Evolutionary conservation across 2,888 invertebrate species (phyloP).

Genomic region (Synanthedon tipuliformis): DNA sequence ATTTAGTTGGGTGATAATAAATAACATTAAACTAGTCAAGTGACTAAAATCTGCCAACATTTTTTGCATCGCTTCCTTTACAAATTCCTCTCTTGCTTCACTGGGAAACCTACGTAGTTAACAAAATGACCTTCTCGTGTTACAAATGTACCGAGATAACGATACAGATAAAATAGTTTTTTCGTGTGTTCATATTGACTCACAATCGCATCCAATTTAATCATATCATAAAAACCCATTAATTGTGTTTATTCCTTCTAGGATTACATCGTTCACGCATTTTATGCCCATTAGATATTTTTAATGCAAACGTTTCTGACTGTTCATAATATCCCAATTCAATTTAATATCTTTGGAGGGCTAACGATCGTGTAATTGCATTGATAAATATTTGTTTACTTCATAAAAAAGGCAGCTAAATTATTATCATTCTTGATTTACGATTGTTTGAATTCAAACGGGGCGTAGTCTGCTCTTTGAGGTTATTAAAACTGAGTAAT

Average conservation of each 20-base stretch:
- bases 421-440: constrained; percentile 58
- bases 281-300: too few species aligned
- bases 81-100: not conserved
- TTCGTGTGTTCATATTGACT: too few species aligned
- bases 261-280: too few species aligned
- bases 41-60: not conserved
- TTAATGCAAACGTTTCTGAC: too few species aligned
- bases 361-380: constrained; percentile 62
- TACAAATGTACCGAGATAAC: constrained; percentile 35
- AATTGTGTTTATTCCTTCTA: too few species aligned
- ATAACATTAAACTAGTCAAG: not conserved
- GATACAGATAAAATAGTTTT: not conserved
- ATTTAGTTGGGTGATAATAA: constrained; percentile 2
- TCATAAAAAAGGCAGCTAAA: constrained; percentile 41
- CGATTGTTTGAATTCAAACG: constrained; percentile 37
- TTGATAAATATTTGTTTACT: constrained; percentile 60
- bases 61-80: constrained; percentile 2
- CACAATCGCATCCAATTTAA: too few species aligned
- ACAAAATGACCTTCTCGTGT: constrained; percentile 37
- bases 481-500: constrained; percentile 60
- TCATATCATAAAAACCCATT: too few species aligned
- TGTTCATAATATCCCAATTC: constrained; percentile 14
- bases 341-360: constrained; percentile 34
- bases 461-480: constrained; percentile 46
- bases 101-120: constrained; percentile 5